Evolutionary conservation across 2,888 invertebrate species (phyloP).

Genomic region (Eupithecia dodoneata): DNA sequence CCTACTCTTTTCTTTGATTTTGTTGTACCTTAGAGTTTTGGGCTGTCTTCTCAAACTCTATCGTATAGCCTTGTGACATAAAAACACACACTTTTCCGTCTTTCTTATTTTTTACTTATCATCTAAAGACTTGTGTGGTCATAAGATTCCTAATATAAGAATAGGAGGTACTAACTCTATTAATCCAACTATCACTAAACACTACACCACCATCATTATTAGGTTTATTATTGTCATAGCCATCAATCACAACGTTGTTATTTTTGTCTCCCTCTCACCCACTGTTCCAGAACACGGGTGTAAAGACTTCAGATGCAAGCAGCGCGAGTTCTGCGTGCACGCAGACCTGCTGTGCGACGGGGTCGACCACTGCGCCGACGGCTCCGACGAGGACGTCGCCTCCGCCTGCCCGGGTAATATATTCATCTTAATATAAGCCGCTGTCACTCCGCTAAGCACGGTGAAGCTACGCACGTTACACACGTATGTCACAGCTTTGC

Average conservation of each 20-base stretch:
- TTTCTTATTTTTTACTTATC: background rate
- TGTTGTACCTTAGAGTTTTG: background rate
- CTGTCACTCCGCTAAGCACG: too few species aligned
- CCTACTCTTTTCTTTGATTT: background rate
- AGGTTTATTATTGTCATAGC: background rate
- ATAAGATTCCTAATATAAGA: background rate
- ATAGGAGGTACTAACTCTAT: background rate
- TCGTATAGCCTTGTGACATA: too few species aligned
- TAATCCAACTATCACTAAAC: background rate
- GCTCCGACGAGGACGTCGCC: slow-evolving; percentile 94
- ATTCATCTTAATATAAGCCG: background rate
- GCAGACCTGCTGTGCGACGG: slow-evolving; percentile 96
- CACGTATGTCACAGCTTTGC: too few species aligned
- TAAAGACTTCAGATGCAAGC: slow-evolving; percentile 94
- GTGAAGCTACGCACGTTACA: too few species aligned
- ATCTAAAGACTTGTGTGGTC: background rate
- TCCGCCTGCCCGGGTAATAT: slow-evolving; percentile 92
- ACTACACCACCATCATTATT: background rate
- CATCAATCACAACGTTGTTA: slow-evolving; percentile 45
- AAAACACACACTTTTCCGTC: too few species aligned
- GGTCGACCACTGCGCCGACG: slow-evolving; percentile 96
- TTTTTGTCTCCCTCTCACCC: slow-evolving; percentile 48
- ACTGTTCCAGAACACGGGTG: slow-evolving; percentile 91
- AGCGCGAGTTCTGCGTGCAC: slow-evolving; percentile 95
- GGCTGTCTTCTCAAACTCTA: background rate